These are phyloP conservation scores for Caenorhabditis macrosperma DNA, from an alignment of 2,888 invertebrate genomes.

Conservation along the genomic window DNA sequence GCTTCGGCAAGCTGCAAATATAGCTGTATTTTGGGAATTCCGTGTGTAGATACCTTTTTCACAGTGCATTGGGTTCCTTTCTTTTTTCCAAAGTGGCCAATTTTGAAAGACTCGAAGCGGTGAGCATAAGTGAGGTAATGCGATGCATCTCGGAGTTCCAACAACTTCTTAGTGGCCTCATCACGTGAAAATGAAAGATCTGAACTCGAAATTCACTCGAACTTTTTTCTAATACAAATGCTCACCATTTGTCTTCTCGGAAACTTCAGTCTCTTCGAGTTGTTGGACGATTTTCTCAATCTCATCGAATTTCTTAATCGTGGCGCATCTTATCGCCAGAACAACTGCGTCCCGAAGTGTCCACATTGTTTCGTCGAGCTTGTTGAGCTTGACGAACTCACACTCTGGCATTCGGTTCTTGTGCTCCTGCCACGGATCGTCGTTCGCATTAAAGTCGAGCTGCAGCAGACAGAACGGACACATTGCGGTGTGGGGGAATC, in stretches of 20 bases:
- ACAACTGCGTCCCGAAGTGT: constrained; percentile 11
- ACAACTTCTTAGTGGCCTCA: not conserved
- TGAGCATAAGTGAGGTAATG: constrained; percentile 8
- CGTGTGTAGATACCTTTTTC: constrained; percentile 6
- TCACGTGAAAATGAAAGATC: not conserved
- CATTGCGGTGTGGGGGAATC: constrained; percentile 6
- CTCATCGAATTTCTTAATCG: not conserved
- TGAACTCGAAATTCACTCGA: not conserved
- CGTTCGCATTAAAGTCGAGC: constrained; percentile 43
- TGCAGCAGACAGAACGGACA: constrained; percentile 60
- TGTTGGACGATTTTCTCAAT: not conserved
- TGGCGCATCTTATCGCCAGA: constrained; percentile 22
- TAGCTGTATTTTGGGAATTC: not conserved
- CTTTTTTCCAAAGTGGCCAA: not conserved
- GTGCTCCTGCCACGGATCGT: constrained; percentile 63
- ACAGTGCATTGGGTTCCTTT: constrained; percentile 19
- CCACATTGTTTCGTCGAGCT: constrained; percentile 42
- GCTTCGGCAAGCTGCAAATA: constrained; percentile 50
- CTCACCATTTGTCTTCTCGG: not conserved
- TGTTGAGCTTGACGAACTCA: constrained; percentile 44
- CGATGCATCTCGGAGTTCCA: not conserved
- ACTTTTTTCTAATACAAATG: too few relatives aligned
- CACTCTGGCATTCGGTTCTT: constrained; percentile 20
- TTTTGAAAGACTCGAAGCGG: constrained; percentile 24
- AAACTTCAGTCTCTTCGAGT: not conserved